A percentile compares a stretch with the other conserved stretches of the same genome.
Conservation (phyloP, 2,888 invertebrate genomes). For the Dynastes hyllus region DNA sequence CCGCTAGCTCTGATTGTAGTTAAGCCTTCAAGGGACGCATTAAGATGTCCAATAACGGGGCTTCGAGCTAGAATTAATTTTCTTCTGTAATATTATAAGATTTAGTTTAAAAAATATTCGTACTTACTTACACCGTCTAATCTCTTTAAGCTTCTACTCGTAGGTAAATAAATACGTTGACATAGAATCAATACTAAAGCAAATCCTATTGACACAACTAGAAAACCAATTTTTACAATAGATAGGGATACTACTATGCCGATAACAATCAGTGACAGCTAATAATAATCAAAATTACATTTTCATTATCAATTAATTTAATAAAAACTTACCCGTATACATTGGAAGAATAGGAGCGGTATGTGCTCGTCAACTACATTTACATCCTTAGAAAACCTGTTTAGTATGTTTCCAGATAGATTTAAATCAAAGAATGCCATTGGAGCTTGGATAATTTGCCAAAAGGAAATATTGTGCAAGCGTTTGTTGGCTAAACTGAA, state of each 20-base stretch:
- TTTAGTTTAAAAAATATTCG: not conserved
- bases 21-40: slow-evolving; percentile 67
- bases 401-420: slow-evolving; percentile 60
- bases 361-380: slow-evolving; percentile 59
- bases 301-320: not conserved
- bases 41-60: slow-evolving; percentile 67
- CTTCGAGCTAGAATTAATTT: slow-evolving; percentile 63
- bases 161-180: slow-evolving; percentile 79
- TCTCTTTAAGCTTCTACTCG: slow-evolving; percentile 83
- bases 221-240: slow-evolving; percentile 80
- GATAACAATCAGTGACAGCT: slow-evolving; percentile 72
- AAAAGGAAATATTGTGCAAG: slow-evolving; percentile 58
- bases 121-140: slow-evolving; percentile 74
- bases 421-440: slow-evolving; percentile 59
- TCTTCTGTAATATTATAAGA: not conserved
- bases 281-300: slow-evolving; percentile 26
- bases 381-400: slow-evolving; percentile 61
- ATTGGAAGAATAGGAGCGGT: slow-evolving; percentile 55
- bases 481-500: slow-evolving; percentile 60
- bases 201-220: slow-evolving; percentile 79
- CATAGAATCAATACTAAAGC: slow-evolving; percentile 77
- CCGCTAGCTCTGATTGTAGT: slow-evolving; percentile 66
- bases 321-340: slow-evolving; percentile 51
- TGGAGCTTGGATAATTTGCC: slow-evolving; percentile 56
- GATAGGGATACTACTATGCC: slow-evolving; percentile 83